Percentiles rank a stretch among this genome's conserved stretches.
phyloP scores from a whole-genome alignment of 2,113 vertebrate species.

The Calcarius ornatus region DNA sequence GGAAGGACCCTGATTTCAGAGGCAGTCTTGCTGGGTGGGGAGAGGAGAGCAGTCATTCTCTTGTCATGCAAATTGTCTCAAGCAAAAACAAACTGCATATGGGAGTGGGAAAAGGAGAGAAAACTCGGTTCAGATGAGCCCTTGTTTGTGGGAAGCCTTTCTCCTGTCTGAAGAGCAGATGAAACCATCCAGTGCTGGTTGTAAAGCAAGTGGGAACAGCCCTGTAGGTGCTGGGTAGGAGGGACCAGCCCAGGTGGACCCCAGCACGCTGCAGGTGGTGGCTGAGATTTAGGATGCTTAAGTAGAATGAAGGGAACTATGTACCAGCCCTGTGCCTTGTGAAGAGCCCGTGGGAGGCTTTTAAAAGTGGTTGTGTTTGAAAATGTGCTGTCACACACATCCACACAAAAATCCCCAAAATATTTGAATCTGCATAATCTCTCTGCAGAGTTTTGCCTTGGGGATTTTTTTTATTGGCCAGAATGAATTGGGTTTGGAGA shows the following conservation, averaged over 20 bases:
- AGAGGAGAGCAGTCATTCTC: neutral
- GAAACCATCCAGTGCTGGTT: neutral
- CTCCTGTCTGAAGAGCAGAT: neutral
- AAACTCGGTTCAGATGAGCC: neutral
- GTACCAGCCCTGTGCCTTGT: neutral
- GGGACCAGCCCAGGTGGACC: neutral
- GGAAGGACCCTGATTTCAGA: neutral
- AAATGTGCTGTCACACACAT: conserved; percentile 38
- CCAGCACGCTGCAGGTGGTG: accelerated
- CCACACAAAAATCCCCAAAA: conserved; percentile 40
- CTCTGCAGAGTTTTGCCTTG: neutral
- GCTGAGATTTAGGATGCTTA: neutral
- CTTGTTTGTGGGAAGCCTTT: neutral
- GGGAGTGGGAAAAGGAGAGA: neutral
- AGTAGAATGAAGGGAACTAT: neutral
- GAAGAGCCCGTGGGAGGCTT: conserved; percentile 31
- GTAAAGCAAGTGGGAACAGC: neutral
- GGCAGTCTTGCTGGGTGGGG: neutral
- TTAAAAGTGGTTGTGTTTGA: neutral
- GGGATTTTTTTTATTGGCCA: neutral
- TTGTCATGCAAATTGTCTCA: neutral
- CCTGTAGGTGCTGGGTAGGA: neutral
- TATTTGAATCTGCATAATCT: neutral
- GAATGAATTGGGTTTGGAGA: neutral
- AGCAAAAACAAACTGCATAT: neutral